phyloP scores from a whole-genome alignment of 2,888 invertebrate genomes.

The Portevinia maculata region DNA sequence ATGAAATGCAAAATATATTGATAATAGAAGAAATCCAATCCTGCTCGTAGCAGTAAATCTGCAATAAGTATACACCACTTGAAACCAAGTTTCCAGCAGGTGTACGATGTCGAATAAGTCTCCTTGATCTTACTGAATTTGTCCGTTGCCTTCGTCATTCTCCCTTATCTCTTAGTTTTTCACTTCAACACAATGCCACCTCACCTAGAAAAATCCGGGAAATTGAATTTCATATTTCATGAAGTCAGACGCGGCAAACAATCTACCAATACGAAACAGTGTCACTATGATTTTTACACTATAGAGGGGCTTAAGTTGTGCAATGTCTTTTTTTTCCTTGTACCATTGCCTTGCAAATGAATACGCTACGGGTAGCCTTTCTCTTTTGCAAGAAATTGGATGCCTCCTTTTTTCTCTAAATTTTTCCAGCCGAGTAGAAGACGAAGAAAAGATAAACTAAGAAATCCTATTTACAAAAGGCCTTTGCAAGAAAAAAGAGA shows the following conservation, averaged over 20 bases:
- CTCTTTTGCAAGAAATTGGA: slow-evolving; percentile 49
- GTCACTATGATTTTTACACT: slow-evolving; percentile 47
- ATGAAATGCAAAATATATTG: slow-evolving; percentile 57
- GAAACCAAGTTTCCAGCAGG: slow-evolving; percentile 51
- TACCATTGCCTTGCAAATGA: slow-evolving; percentile 63
- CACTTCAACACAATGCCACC: slow-evolving; percentile 61
- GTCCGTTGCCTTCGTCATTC: slow-evolving; percentile 15
- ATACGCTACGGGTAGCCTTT: slow-evolving; percentile 25
- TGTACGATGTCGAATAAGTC: slow-evolving; percentile 47
- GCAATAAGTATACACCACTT: slow-evolving; percentile 58
- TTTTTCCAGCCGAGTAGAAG: slow-evolving; percentile 24
- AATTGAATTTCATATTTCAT: slow-evolving; percentile 74
- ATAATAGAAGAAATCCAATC: slow-evolving; percentile 46
- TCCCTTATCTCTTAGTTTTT: slow-evolving; percentile 33
- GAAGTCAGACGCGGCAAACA: slow-evolving; percentile 64
- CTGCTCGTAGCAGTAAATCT: slow-evolving; percentile 50
- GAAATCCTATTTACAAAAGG: slow-evolving; percentile 40
- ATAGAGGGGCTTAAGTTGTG: slow-evolving; percentile 23
- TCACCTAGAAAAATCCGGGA: slow-evolving; percentile 61
- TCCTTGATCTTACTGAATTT: slow-evolving; percentile 55
- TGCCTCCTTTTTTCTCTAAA: slow-evolving; percentile 41
- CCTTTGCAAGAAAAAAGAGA: slow-evolving; percentile 3
- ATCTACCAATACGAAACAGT: slow-evolving; percentile 41
- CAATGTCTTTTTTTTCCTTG: slow-evolving; percentile 18
- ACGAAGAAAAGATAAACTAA: slow-evolving; percentile 35